A percentile compares a stretch with the other conserved stretches of the same genome.
phyloP scores from a whole-genome alignment of 2,888 invertebrate species.

The Scaptodrosophila latifasciaeformis region DNA sequence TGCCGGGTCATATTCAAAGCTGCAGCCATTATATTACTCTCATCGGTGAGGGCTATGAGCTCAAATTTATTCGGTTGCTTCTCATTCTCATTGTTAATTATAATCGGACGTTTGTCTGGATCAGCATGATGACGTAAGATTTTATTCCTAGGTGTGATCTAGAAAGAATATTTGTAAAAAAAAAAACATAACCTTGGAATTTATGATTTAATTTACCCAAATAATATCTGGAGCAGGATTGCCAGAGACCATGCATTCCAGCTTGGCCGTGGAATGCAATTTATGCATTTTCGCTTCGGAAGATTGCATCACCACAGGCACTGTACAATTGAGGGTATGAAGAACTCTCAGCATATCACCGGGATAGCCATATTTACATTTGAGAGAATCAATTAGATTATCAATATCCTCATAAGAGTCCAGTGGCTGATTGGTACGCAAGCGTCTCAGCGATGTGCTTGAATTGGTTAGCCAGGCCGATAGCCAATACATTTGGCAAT shows the following conservation, averaged over 20 bases:
- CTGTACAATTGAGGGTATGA: constrained; percentile 83
- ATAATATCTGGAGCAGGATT: constrained; percentile 87
- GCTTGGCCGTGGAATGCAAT: constrained; percentile 80
- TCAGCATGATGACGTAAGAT: constrained; percentile 88
- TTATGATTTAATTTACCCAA: constrained; percentile 77
- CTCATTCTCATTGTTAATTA: constrained; percentile 64
- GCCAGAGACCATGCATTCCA: constrained; percentile 86
- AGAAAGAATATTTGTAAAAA: not conserved
- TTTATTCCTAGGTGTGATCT: constrained; percentile 82
- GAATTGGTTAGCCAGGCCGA: constrained; percentile 77
- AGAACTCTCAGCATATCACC: constrained; percentile 83
- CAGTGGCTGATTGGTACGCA: constrained; percentile 72
- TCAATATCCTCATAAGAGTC: constrained; percentile 59
- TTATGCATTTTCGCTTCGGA: constrained; percentile 81
- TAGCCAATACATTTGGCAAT: constrained; percentile 90
- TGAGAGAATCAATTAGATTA: constrained; percentile 77
- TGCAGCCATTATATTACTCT: constrained; percentile 40
- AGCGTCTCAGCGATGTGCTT: constrained; percentile 48
- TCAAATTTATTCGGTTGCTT: constrained; percentile 68
- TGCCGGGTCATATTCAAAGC: constrained; percentile 55
- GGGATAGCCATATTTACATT: constrained; percentile 81
- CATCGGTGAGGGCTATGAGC: constrained; percentile 65
- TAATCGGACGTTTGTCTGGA: constrained; percentile 75
- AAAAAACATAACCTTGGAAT: no score
- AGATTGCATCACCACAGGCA: constrained; percentile 79